These are phyloP conservation scores for Temnothorax longispinosus DNA, from an alignment of 1,140 invertebrate genomes.

Conservation along the genomic window DNA sequence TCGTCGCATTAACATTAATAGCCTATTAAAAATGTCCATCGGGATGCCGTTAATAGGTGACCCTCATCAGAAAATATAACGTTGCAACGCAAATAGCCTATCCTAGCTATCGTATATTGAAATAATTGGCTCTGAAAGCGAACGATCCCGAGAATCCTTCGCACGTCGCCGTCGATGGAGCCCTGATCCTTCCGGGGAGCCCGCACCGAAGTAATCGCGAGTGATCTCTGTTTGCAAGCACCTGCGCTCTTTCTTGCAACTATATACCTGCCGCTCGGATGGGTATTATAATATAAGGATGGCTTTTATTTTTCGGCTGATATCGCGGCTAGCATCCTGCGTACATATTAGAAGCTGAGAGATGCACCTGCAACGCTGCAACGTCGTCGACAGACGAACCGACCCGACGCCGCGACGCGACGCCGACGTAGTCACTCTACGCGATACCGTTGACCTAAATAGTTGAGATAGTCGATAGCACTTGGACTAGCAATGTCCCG, in stretches of 20 bases:
- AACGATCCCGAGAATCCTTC: not conserved
- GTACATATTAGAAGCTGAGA: not conserved
- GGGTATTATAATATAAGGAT: not conserved
- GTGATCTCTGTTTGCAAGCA: not conserved
- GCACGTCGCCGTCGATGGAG: too few relatives aligned
- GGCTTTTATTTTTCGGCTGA: not conserved
- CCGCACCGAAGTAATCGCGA: not conserved
- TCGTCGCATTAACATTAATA: slow-evolving; percentile 20
- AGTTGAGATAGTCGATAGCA: not conserved
- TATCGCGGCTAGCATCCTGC: not conserved
- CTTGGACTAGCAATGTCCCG: not conserved
- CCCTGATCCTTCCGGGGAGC: too few relatives aligned
- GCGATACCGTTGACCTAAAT: slow-evolving; percentile 11
- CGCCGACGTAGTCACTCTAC: too few relatives aligned
- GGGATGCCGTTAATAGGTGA: not conserved
- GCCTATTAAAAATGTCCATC: slow-evolving; percentile 29
- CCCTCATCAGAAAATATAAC: not conserved
- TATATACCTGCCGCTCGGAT: not conserved
- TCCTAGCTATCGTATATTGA: not conserved
- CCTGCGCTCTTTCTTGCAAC: too few relatives aligned
- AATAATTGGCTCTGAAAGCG: not conserved
- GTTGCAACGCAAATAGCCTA: not conserved
- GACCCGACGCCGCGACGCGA: not conserved
- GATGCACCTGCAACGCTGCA: too few relatives aligned
- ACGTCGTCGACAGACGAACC: not conserved